Evolutionary conservation across 1,140 invertebrate genomes (phyloP).

Genomic region (Helicoverpa armigera): DNA sequence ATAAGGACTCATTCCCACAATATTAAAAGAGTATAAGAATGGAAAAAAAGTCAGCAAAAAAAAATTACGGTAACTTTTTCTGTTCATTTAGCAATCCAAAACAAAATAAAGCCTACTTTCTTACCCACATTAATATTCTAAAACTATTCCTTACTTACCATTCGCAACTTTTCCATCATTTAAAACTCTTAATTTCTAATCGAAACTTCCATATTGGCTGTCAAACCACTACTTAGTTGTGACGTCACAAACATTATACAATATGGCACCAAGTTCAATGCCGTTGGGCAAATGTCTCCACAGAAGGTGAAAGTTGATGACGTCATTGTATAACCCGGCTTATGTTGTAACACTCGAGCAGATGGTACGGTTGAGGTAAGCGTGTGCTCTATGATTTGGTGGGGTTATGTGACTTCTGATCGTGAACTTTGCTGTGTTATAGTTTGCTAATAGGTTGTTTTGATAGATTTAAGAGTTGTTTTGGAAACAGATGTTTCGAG

Average conservation of each 20-base stretch:
- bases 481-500: background rate
- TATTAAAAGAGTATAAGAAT: too few species aligned
- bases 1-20: background rate
- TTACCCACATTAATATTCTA: too few species aligned
- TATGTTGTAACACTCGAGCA: conserved; percentile 29
- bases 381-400: conserved; percentile 27
- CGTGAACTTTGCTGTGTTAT: conserved; percentile 36
- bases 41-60: too few species aligned
- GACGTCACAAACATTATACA: conserved; percentile 54
- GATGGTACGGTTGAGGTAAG: conserved; percentile 36
- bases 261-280: conserved; percentile 66
- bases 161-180: too few species aligned
- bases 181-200: too few species aligned
- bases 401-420: conserved; percentile 37
- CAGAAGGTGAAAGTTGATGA: conserved; percentile 63
- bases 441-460: background rate
- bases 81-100: too few species aligned
- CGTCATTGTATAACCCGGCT: conserved; percentile 53
- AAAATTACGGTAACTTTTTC: too few species aligned
- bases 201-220: too few species aligned
- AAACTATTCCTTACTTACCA: too few species aligned
- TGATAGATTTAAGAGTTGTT: background rate
- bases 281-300: conserved; percentile 59
- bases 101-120: too few species aligned
- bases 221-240: background rate